phyloP scores from a whole-genome alignment of 2,797 vertebrate genomes.

The Sebastes melanostomus region DNA sequence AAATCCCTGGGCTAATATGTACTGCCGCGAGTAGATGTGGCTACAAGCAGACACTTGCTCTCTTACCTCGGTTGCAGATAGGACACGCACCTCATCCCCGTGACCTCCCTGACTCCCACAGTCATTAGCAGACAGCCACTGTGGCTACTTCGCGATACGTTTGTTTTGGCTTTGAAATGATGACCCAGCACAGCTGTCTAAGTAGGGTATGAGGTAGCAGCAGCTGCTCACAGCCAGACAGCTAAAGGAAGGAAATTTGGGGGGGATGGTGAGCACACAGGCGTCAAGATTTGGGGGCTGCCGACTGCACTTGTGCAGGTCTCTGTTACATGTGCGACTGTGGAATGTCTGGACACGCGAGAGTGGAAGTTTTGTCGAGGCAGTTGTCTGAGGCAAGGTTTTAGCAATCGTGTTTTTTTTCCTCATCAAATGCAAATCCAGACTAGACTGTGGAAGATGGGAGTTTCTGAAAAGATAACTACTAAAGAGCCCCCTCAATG shows the following conservation, averaged over 20 bases:
- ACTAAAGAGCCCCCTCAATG: slow-evolving; percentile 54
- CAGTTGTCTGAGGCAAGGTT: slow-evolving; percentile 24
- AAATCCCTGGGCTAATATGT: slow-evolving; percentile 32
- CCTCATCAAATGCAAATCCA: slow-evolving; percentile 41
- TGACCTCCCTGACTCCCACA: slow-evolving; percentile 42
- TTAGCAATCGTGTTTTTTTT: background rate
- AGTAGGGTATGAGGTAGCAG: slow-evolving; percentile 80
- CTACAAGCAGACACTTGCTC: slow-evolving; percentile 4
- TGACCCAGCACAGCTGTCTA: slow-evolving; percentile 84
- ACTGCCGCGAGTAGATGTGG: slow-evolving; percentile 14
- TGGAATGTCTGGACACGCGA: slow-evolving; percentile 52
- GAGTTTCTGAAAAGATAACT: slow-evolving; percentile 46
- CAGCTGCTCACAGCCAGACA: slow-evolving; percentile 78
- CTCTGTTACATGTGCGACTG: slow-evolving; percentile 53
- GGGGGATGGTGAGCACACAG: slow-evolving; percentile 13
- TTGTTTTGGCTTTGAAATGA: slow-evolving; percentile 79
- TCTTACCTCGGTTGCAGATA: slow-evolving; percentile 13
- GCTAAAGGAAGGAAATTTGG: slow-evolving; percentile 48
- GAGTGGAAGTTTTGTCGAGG: slow-evolving; percentile 29
- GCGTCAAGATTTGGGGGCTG: slow-evolving; percentile 68
- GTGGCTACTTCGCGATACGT: slow-evolving; percentile 61
- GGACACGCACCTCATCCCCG: slow-evolving; percentile 1
- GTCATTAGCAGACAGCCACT: slow-evolving; percentile 61
- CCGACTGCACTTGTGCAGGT: slow-evolving; percentile 67
- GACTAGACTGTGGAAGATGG: slow-evolving; percentile 14